Conservation (phyloP, 2,113 vertebrate species). For the Notothenia coriiceps region DNA sequence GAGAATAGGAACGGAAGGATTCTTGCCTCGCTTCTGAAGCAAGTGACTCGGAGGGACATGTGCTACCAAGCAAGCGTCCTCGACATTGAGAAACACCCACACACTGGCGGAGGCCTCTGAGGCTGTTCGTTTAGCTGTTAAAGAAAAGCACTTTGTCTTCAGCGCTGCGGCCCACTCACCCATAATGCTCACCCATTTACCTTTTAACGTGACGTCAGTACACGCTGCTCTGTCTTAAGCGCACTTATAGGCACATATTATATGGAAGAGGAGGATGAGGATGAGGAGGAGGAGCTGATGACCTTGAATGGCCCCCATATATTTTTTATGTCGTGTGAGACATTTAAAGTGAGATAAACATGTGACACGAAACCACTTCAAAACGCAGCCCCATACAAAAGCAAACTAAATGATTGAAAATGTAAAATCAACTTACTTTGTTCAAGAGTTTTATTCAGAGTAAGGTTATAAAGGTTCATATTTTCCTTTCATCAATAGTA, state of each 20-base stretch:
- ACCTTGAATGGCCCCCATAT: constrained; percentile 9
- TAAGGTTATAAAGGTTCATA: too few relatives aligned
- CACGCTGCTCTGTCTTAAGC: constrained; percentile 21
- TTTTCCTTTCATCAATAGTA: too few relatives aligned
- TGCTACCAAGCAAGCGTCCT: too few relatives aligned
- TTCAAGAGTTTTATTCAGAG: too few relatives aligned
- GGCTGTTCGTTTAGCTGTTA: constrained; percentile 36
- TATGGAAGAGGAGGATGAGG: constrained; percentile 13
- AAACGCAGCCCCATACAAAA: too few relatives aligned
- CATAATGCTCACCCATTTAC: constrained; percentile 47
- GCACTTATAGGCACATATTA: constrained; percentile 30
- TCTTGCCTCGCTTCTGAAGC: too few relatives aligned
- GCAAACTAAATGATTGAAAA: too few relatives aligned
- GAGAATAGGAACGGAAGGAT: too few relatives aligned
- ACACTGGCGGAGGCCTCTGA: constrained; percentile 14
- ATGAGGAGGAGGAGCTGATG: constrained; percentile 28
- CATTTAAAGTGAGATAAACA: not conserved
- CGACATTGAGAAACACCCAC: too few relatives aligned
- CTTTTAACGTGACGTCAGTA: constrained; percentile 49
- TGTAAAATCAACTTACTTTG: too few relatives aligned
- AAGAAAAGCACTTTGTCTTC: constrained; percentile 63
- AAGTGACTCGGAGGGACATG: too few relatives aligned
- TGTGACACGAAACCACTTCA: too few relatives aligned
- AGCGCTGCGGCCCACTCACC: constrained; percentile 47
- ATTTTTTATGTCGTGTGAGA: constrained; percentile 15